Base-by-base conservation (phyloP, 2,113 vertebrate species). In the Coracopsis vasa region DNA sequence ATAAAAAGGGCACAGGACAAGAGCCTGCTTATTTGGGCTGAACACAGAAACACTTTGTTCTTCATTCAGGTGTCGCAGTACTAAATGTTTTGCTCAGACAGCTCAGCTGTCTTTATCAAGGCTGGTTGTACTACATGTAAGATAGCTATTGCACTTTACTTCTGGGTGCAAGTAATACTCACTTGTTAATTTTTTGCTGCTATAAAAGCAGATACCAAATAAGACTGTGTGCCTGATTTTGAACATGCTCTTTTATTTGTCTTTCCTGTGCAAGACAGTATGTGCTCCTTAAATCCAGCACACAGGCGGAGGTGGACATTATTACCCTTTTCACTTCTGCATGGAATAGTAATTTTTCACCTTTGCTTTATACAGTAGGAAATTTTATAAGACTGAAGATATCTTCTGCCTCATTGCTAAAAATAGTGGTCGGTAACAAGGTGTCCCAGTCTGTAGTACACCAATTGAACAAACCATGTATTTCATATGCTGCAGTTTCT, bases 401-500 rank as follows among this genome's bases (percentile, higher is more conserved):
- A 8, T 48, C n/a, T 19, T 62, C 45, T 18, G 37, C 20, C 28
- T 73, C 23, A 4, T 2, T 16, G 47, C 27, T 47, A 65, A 35
- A 58, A 19, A 6, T 3, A 27, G 21, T 2, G 37, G 31, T 13
- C 16, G 33, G 8, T 39, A 33, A 16, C 4, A 28, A 8, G 39
- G 17, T 31, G 61, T 29, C 41, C 19, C 19, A 11, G 35, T 10
- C 45, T 42, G n/a, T 29, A 5, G 16, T 15, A 29, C 27, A 4
- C 16, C 45, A 5, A 1, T 3, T 20, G 72, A 31, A 33, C 19
- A 66, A 35, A 48, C 13, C 0, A 6, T 10, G 1, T 10, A 4
- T 53, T 58, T 50, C 51, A 16, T 3, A 21, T 16, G 29, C 39
- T 53, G n/a, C 60, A 2, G 1, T 45, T 61, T 21, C 23, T 18